Evolutionary conservation across 2,797 vertebrate genomes (phyloP), one percentile per base, ranked within the genome.

Genomic region (Danio albolineatus): DNA sequence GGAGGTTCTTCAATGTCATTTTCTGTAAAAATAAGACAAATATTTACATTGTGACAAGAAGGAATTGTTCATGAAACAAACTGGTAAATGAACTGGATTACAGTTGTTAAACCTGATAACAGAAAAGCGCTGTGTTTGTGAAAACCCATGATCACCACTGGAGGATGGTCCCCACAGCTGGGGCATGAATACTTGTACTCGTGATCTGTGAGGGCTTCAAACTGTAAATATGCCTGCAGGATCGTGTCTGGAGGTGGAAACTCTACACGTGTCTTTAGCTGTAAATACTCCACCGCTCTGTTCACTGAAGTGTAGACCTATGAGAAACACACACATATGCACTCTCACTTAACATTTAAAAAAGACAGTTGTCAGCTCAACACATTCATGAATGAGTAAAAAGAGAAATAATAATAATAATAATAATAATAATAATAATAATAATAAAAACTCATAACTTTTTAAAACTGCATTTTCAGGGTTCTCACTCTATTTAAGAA

Each of bases 161-260:
- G 65, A 46, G 81, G 81, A 51, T 82, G 59, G 57, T 82, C 41
- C 9, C 75, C 69, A 39, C 75, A 82, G 8, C 69, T 43, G 7
- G 57, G 49, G 21, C 81, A 82, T 16, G 75, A 73, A 41, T 73
- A 82, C 10, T 66, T 73, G 69, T 82, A 73, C 5, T 82, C 69
- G 61, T 82, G 75, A 64, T 78, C 69, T 16, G 51, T 78, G 16
- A 82, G 76, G 5, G 81, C 75, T 17, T 82, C 75, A 38, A 82
- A 82, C 17, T 82, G 81, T 19, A 82, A 56, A 59, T 82, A 78
- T 14, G 81, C 75, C 16, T 82, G 60, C 19, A 82, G 60, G 7
- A 82, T 41, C 41, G 51, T 73, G 60, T 78, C 75, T 17, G 44
- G 36, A 51, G 41, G 17, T 7, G 81, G 76, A 59, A 78, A 82